Percentiles rank a stretch among this genome's conserved stretches.
These are phyloP conservation scores for Sebastes hubbsi DNA, from an alignment of 2,797 vertebrate species.

Conservation along the genomic window DNA sequence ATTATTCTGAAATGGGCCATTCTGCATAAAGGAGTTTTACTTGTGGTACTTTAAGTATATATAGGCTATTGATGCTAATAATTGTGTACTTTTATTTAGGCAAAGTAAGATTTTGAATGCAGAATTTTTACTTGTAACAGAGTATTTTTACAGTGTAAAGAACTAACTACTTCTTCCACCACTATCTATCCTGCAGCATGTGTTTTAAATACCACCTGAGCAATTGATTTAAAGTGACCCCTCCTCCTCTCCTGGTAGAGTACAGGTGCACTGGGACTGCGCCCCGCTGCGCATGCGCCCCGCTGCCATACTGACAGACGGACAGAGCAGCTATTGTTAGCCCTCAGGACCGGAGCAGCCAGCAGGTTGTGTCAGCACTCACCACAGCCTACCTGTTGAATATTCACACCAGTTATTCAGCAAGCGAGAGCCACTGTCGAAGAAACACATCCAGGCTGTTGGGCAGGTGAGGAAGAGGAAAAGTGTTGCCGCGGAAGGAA, in stretches of 20 bases:
- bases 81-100: too few relatives aligned
- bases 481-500: constrained; percentile 10
- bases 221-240: constrained; percentile 14
- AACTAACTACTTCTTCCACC: too few relatives aligned
- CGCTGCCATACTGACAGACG: constrained; percentile 50
- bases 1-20: too few relatives aligned
- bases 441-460: constrained; percentile 10
- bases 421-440: constrained; percentile 41
- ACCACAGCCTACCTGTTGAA: constrained; percentile 70
- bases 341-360: constrained; percentile 19
- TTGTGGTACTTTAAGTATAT: too few relatives aligned
- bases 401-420: constrained; percentile 33
- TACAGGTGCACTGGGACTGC: constrained; percentile 70
- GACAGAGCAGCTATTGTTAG: constrained; percentile 77
- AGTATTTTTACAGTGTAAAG: too few relatives aligned
- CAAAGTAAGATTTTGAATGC: too few relatives aligned
- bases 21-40: too few relatives aligned
- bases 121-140: too few relatives aligned
- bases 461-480: constrained; percentile 40
- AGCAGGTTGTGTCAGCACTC: constrained; percentile 47
- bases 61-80: too few relatives aligned
- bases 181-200: neutral
- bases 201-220: neutral
- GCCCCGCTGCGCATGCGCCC: constrained; percentile 77
- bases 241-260: neutral